Evolutionary conservation across 1,140 invertebrate genomes (phyloP).

Genomic region (Mercenaria mercenaria): DNA sequence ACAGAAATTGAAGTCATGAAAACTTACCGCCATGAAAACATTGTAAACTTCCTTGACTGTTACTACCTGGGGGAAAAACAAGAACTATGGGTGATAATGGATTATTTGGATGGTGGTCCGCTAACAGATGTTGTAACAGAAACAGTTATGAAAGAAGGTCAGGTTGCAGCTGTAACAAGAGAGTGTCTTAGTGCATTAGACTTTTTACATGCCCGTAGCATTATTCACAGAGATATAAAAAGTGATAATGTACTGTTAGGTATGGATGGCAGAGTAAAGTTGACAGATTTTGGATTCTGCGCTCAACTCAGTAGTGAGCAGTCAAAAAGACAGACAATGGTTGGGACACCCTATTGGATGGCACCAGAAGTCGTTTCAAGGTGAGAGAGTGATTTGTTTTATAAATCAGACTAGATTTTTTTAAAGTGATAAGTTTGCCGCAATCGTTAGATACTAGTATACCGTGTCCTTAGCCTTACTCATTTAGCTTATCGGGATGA

Average conservation of each 20-base stretch:
- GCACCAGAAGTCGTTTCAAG: constrained; percentile 84
- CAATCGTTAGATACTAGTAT: no score
- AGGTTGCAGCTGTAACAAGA: constrained; percentile 98
- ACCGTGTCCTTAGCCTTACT: no score
- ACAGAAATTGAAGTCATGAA: constrained; percentile 88
- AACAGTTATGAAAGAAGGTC: constrained; percentile 90
- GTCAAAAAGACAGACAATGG: constrained; percentile 85
- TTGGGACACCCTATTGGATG: constrained; percentile 87
- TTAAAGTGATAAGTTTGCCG: no score
- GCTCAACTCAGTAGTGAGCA: constrained; percentile 84
- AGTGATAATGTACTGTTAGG: constrained; percentile 86
- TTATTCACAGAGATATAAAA: constrained; percentile 93
- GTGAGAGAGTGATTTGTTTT: no score
- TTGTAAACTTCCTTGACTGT: constrained; percentile 92
- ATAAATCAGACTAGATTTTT: no score
- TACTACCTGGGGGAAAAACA: constrained; percentile 92
- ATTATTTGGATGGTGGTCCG: constrained; percentile 88
- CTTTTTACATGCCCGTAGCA: constrained; percentile 98
- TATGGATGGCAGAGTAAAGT: constrained; percentile 85
- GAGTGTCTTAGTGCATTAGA: constrained; percentile 97
- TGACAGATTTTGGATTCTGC: constrained; percentile 87
- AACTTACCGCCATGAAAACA: constrained; percentile 85
- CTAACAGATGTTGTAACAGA: constrained; percentile 88
- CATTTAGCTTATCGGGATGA: no score
- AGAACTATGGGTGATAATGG: constrained; percentile 88